Evolutionary conservation across 2,888 invertebrate genomes (phyloP).

Genomic region (Eretmocerus hayati): DNA sequence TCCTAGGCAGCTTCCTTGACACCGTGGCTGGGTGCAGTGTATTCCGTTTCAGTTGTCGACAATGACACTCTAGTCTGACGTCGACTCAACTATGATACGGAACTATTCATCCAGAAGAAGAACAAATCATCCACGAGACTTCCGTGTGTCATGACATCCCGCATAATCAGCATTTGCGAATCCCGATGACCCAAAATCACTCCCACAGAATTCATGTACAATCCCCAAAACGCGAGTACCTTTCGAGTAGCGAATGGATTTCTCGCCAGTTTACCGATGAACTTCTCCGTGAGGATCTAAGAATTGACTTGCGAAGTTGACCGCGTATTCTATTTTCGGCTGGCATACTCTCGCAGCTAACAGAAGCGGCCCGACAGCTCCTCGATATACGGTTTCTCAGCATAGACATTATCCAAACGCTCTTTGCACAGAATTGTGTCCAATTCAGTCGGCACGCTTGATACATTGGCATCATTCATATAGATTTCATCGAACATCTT

Average conservation of each 20-base stretch:
- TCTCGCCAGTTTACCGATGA: not conserved
- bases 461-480: conserved; percentile 7
- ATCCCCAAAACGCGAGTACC: not conserved
- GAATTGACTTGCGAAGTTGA: conserved; percentile 1
- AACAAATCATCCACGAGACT: not conserved
- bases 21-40: too few species aligned
- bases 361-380: not conserved
- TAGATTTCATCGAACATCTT: conserved; percentile 13
- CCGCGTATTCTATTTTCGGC: conserved; percentile 3
- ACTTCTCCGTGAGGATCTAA: not conserved
- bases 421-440: conserved; percentile 10
- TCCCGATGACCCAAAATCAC: not conserved
- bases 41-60: too few species aligned
- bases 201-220: not conserved
- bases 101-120: not conserved
- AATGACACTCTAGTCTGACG: too few species aligned
- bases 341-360: conserved; percentile 1
- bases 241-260: conserved; percentile 2
- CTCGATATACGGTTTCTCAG: not conserved
- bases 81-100: not conserved
- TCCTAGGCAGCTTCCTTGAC: too few species aligned
- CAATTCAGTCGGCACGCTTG: conserved; percentile 11
- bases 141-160: not conserved
- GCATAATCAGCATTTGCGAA: not conserved
- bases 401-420: not conserved